phyloP scores from a whole-genome alignment of 2,888 invertebrate species.

The Hydriomena furcata region DNA sequence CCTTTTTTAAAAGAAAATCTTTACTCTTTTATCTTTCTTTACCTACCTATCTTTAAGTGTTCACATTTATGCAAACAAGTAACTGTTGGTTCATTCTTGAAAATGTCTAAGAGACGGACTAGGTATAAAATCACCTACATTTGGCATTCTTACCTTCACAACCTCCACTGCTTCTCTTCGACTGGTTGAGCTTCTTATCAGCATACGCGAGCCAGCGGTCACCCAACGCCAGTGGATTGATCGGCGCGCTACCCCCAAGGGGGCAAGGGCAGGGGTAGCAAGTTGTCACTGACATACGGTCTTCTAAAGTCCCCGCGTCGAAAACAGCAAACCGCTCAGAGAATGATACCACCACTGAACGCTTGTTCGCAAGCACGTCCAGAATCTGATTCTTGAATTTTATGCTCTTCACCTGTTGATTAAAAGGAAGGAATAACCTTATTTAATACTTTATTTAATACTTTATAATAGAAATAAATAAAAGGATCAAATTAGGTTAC shows the following conservation, averaged over 20 bases:
- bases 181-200: constrained; percentile 91
- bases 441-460: too few species aligned
- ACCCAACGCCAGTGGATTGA: constrained; percentile 94
- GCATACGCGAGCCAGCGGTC: constrained; percentile 93
- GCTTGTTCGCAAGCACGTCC: constrained; percentile 94
- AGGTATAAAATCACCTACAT: too few species aligned
- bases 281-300: constrained; percentile 93
- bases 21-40: too few species aligned
- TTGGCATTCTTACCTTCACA: constrained; percentile 87
- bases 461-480: too few species aligned
- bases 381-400: constrained; percentile 96
- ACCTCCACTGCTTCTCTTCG: constrained; percentile 91
- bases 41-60: too few species aligned
- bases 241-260: constrained; percentile 66
- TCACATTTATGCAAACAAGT: too few species aligned
- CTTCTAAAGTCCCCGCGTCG: constrained; percentile 94
- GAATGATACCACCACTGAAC: constrained; percentile 94
- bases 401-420: constrained; percentile 89
- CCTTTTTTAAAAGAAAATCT: too few species aligned
- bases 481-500: too few species aligned
- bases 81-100: too few species aligned
- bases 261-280: constrained; percentile 95
- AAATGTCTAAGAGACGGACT: too few species aligned
- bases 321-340: constrained; percentile 95
- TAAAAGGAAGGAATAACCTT: background rate